phyloP scores from a whole-genome alignment of 37 sponge, comb jelly and placozoan species.

The Halisarca cf. caerulea region DNA sequence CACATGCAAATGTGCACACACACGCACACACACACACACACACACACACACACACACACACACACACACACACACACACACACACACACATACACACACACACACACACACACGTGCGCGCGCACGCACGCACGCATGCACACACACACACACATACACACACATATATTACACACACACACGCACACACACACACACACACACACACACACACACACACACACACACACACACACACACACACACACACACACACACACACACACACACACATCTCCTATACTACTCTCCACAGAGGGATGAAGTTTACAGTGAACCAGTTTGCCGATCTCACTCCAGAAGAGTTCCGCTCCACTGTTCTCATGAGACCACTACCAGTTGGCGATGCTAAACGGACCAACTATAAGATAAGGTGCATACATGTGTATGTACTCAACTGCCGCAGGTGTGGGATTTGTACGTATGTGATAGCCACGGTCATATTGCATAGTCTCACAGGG shows the following conservation, averaged over 20 bases:
- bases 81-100: background rate
- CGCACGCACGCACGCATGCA: background rate
- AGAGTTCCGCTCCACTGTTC: conserved; percentile 63
- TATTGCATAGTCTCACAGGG: too few relatives aligned
- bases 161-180: background rate
- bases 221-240: conserved; percentile 13
- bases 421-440: background rate
- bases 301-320: conserved; percentile 62
- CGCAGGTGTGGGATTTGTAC: too few relatives aligned
- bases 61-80: conserved; percentile 4
- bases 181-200: conserved; percentile 13
- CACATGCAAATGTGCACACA: background rate
- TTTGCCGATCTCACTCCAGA: conserved; percentile 73
- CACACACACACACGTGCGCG: background rate
- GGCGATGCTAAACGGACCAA: background rate
- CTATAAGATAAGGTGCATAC: background rate
- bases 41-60: too few relatives aligned
- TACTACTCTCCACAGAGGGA: conserved; percentile 12
- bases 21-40: too few relatives aligned
- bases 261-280: conserved; percentile 10
- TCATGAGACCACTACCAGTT: conserved; percentile 55
- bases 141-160: conserved; percentile 2
- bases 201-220: background rate
- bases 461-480: too few relatives aligned
- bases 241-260: conserved; percentile 10